phyloP scores from a whole-genome alignment of 2,797 vertebrate species.

The Sardinella longiceps region DNA sequence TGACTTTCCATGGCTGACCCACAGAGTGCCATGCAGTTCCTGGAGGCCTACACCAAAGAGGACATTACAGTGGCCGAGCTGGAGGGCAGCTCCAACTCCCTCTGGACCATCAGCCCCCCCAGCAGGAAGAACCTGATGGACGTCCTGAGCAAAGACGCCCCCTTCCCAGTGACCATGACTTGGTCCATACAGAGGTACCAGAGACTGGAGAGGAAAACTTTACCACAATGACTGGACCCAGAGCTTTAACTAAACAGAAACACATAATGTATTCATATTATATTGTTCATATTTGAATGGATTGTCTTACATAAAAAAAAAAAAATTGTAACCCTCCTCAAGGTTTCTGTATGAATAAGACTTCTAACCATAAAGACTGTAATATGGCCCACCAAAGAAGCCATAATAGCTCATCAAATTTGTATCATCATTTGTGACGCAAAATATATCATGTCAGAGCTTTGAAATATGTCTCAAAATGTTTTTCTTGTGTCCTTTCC shows the following conservation, averaged over 20 bases:
- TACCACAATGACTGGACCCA: neutral
- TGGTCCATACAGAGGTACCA: slow-evolving; percentile 89
- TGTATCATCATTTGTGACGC: neutral
- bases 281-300: no score
- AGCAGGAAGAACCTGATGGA: slow-evolving; percentile 88
- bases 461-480: slow-evolving; percentile 2
- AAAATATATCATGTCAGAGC: neutral
- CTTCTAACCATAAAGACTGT: neutral
- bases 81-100: slow-evolving; percentile 92
- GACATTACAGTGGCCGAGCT: slow-evolving; percentile 90
- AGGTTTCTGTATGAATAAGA: neutral
- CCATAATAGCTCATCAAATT: neutral
- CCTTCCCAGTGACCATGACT: slow-evolving; percentile 88
- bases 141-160: slow-evolving; percentile 75
- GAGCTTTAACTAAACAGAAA: neutral
- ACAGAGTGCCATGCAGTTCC: slow-evolving; percentile 91
- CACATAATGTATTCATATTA: neutral
- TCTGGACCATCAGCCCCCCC: slow-evolving; percentile 96
- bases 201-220: neutral
- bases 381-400: neutral
- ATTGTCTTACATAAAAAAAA: no score
- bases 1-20: slow-evolving; percentile 28
- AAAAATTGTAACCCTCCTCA: neutral
- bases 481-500: slow-evolving; percentile 21
- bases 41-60: slow-evolving; percentile 86